Base-by-base conservation (phyloP, 1,140 invertebrate species). In the Chironomus tepperi region DNA sequence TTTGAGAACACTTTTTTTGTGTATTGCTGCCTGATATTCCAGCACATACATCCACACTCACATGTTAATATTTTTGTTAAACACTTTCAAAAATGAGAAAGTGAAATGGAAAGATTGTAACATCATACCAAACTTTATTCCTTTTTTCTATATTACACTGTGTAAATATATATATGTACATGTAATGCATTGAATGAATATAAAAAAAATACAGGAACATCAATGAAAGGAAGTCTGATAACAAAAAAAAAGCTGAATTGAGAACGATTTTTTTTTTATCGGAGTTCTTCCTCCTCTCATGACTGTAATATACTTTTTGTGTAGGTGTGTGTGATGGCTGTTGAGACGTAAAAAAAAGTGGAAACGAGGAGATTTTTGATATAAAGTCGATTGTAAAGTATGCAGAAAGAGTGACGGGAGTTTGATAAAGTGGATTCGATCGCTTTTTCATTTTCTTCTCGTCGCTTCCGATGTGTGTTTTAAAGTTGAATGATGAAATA, bases 171-270 rank as follows among this genome's bases (percentile, higher is more conserved):
- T n/a, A n/a, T n/a, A n/a, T 34, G 24, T 2, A 34, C 1, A 19
- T 19, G 16, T 8, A 70, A 19, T 57, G 47, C n/a, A 70, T 67
- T 67, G 7, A 15, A 67, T 67, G 64, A 19, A 18, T 15, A 70
- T 15, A 21, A 70, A 21, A 19, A 19, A 19, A 70, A 18, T 70
- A 70, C 65, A 21, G 65, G 19, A 21, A 18, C 65, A 70, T 70
- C 65, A 70, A 70, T 70, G 65, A 70, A 70, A 70, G 65, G 65
- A 70, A 70, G 65, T 70, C 19, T 70, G 65, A 70, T 70, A 70
- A 70, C n/a, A 70, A 19, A 47, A 70, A 19, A 47, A 47, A 10
- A 47, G 47, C 47, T 57, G 47, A 57, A 57, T 57, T n/a, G 47
- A 57, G n/a, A 57, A 57, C 47, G 47, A 57, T 57, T 57, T n/a